A percentile compares a stretch with the other conserved stretches of the same genome.
phyloP scores from a whole-genome alignment of 1,140 invertebrate genomes.

The Phthorimaea operculella region DNA sequence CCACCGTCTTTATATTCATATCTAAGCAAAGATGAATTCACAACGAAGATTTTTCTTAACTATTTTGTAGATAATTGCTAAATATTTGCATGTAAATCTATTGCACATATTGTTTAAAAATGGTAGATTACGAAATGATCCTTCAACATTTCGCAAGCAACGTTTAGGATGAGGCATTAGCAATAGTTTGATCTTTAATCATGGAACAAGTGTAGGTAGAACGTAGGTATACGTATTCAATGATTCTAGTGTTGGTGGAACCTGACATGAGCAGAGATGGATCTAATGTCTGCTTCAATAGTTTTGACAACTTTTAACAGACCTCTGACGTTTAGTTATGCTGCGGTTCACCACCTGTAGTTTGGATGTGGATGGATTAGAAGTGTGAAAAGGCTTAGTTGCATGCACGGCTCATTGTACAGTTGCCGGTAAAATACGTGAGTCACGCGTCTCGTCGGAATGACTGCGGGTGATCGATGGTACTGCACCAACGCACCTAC shows the following conservation, averaged over 20 bases:
- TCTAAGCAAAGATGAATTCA: too few relatives aligned
- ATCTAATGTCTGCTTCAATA: not conserved
- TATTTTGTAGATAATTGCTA: too few relatives aligned
- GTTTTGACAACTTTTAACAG: not conserved
- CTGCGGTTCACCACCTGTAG: not conserved
- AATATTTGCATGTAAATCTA: too few relatives aligned
- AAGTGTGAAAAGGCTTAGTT: not conserved
- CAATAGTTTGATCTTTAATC: not conserved
- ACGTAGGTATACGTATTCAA: not conserved
- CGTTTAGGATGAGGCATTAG: not conserved
- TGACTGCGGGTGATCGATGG: constrained; percentile 16
- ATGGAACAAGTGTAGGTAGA: not conserved
- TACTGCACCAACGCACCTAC: constrained; percentile 15
- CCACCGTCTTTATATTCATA: not conserved
- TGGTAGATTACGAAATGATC: too few relatives aligned
- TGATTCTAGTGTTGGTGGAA: not conserved
- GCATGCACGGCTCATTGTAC: not conserved
- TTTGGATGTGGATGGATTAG: not conserved
- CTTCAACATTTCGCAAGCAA: too few relatives aligned
- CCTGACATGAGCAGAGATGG: not conserved
- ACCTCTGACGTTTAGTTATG: not conserved
- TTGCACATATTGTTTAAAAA: too few relatives aligned
- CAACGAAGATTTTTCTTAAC: too few relatives aligned
- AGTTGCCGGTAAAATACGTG: not conserved
- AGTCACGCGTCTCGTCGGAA: constrained; percentile 1